Evolutionary conservation across 2,888 invertebrate species (phyloP).

Genomic region (Allolobophora icterica): DNA sequence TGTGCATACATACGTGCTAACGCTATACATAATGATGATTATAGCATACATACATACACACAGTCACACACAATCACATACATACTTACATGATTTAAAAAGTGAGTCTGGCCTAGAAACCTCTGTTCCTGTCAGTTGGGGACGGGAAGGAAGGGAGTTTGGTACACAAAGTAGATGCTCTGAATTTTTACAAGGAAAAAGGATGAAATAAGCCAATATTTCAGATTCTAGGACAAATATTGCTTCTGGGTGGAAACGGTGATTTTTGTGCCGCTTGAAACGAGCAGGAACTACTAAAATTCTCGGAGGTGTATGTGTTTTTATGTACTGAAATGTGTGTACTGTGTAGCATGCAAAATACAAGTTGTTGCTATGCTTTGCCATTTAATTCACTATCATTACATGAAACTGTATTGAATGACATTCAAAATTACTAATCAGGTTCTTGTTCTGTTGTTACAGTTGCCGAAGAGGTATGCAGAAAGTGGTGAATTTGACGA

Average conservation of each 20-base stretch:
- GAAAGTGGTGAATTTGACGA: neutral
- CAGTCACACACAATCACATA: neutral
- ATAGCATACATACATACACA: neutral
- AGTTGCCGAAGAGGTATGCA: slow-evolving; percentile 24
- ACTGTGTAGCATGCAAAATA: neutral
- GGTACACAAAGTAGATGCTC: neutral
- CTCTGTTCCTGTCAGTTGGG: neutral
- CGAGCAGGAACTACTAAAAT: neutral
- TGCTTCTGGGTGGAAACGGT: neutral
- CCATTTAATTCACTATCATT: neutral
- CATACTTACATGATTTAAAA: slow-evolving; percentile 23
- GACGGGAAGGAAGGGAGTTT: neutral
- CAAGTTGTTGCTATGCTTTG: neutral
- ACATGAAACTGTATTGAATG: no score
- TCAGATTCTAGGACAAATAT: neutral
- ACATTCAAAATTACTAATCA: neutral
- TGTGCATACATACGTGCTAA: neutral
- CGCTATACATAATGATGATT: no score
- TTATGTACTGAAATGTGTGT: neutral
- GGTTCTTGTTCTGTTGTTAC: neutral
- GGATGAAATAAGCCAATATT: neutral
- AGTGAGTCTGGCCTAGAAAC: neutral
- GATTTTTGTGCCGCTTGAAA: neutral
- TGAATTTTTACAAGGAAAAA: neutral
- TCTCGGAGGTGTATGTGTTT: neutral